A percentile compares a stretch with the other conserved stretches of the same genome.
phyloP scores from a whole-genome alignment of 2,888 invertebrate genomes.

The Rhingia campestris region DNA sequence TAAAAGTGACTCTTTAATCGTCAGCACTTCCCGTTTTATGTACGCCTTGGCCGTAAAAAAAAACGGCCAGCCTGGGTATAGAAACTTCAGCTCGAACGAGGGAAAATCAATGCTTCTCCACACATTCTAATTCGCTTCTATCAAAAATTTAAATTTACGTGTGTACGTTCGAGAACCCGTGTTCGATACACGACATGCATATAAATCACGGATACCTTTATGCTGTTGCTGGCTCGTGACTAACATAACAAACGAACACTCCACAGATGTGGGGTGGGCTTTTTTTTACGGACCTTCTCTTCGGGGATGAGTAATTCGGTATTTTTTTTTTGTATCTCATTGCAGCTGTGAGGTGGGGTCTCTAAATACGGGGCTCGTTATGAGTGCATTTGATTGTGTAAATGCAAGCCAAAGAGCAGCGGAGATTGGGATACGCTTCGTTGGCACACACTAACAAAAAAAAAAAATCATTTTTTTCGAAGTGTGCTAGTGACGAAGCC shows the following conservation, averaged over 20 bases:
- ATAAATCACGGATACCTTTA: constrained; percentile 58
- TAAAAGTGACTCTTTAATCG: constrained; percentile 59
- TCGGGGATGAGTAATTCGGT: not conserved
- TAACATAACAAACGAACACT: constrained; percentile 35
- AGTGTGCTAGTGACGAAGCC: constrained; percentile 5
- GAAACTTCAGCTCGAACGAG: not conserved
- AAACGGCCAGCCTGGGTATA: not conserved
- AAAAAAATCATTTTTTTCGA: constrained; percentile 9
- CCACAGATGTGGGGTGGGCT: not conserved
- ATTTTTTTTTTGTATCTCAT: not conserved
- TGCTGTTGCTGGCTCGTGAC: constrained; percentile 42
- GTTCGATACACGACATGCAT: constrained; percentile 66
- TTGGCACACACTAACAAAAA: constrained; percentile 2
- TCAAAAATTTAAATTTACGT: constrained; percentile 66
- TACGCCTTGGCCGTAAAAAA: not conserved
- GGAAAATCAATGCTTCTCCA: constrained; percentile 44
- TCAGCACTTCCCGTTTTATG: constrained; percentile 33
- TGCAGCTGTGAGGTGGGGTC: not conserved
- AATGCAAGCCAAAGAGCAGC: constrained; percentile 27
- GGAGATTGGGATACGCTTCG: constrained; percentile 1
- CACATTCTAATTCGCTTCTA: constrained; percentile 50
- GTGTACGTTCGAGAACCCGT: constrained; percentile 52
- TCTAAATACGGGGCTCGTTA: not conserved
- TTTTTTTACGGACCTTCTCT: too few relatives aligned
- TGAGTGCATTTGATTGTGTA: constrained; percentile 16